A percentile compares a stretch with the other conserved stretches of the same genome.
Evolutionary conservation across 2,888 invertebrate genomes (phyloP).

Genomic region (Catocala fraxini): DNA sequence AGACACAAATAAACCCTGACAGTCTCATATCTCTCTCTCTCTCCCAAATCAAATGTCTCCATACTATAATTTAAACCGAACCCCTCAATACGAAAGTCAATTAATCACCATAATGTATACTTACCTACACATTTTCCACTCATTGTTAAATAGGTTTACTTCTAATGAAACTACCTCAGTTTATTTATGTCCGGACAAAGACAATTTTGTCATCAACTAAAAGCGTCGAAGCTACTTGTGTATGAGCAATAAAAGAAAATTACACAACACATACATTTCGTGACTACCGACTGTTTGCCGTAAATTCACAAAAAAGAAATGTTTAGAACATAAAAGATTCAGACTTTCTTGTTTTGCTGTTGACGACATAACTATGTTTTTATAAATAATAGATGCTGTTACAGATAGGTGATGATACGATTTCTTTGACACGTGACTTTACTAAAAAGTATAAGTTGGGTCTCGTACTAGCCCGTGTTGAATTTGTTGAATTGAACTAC

Average conservation of each 20-base stretch:
- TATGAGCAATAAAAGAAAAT: conserved; percentile 59
- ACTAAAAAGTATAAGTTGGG: no score
- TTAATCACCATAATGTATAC: conserved; percentile 14
- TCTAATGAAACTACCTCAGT: conserved; percentile 50
- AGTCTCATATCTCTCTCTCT: no score
- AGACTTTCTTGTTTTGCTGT: conserved; percentile 48
- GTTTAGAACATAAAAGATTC: conserved; percentile 47
- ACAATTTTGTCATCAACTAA: conserved; percentile 57
- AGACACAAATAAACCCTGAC: no score
- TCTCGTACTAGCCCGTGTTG: no score
- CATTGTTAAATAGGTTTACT: conserved; percentile 46
- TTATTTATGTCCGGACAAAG: conserved; percentile 55
- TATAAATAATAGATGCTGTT: neutral
- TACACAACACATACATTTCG: conserved; percentile 55
- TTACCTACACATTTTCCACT: conserved; percentile 36
- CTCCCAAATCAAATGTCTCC: no score
- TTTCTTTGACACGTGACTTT: no score
- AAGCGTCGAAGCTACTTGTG: conserved; percentile 54
- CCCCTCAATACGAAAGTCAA: no score
- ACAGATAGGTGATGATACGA: neutral
- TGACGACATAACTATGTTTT: conserved; percentile 25
- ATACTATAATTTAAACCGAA: no score
- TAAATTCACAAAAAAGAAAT: conserved; percentile 43
- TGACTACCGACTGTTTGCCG: conserved; percentile 54
- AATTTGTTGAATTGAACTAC: no score